Base-by-base conservation (phyloP, 2,888 invertebrate species). In the Amblyteles armatorius region DNA sequence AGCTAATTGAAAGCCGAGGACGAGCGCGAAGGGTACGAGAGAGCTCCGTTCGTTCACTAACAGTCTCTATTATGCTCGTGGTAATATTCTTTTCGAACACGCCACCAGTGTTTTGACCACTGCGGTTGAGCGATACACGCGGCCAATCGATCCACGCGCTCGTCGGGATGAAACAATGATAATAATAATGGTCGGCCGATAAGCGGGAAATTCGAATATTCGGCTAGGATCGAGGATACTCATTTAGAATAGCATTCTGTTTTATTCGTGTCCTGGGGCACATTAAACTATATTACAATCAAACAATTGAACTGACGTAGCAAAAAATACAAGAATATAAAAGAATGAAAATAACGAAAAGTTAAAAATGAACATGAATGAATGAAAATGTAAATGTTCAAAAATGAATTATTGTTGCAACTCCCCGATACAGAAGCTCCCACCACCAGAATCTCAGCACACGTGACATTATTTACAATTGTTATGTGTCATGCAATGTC, bases 1-100 rank as follows among this genome's bases (percentile, higher is more conserved):
- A 65, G 52, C 73, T 50, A 81, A 84, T 84, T 81, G 68, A 84
- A 69, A 13, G 36, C n/a, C 73, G 78, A 73, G 81, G 55, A 68
- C 78, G 78, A 78, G 63, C 60, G 65, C 48, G 63, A 69, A 63
- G 78, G 81, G 81, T 68, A 81, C 57, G 67, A 44, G 50, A 57
- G 57, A 33, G 19, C 52, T 80, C 48, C 55, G 69, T 71, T 76
- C 79, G 52, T 63, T n/a, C 83, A 79, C 33, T 65, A 65, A 65
- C 50, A 19, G 26, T 60, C 44, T 44, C 33, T 44, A 57, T 44
- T 52, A 29, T 19, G 29, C 52, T 71, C 60, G 63, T 67, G 16
- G 29, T 52, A 33, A 72, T 72, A 48, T 72, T 55, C 44, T 60
- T 44, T 19, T 68, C 40, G 22, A 65, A 76, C 63, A 44, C 44